A percentile compares a stretch with the other conserved stretches of the same genome.
Conservation (phyloP, 1,140 invertebrate species). For the Wasmannia auropunctata region DNA sequence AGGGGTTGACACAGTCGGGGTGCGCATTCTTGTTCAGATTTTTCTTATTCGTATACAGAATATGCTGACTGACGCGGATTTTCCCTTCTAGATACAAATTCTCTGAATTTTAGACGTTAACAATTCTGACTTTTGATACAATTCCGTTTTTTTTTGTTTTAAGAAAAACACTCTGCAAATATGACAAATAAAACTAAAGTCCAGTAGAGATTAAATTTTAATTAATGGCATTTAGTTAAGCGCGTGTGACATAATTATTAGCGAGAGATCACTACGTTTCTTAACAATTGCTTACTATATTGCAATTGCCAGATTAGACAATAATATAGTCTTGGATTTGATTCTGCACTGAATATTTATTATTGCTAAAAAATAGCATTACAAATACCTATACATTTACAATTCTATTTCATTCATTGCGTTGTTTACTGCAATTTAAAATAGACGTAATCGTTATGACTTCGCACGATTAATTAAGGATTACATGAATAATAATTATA, state of each 20-base stretch:
- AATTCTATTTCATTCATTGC: not conserved
- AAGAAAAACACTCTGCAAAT: not conserved
- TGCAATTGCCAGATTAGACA: not conserved
- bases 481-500: not conserved
- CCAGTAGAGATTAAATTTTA: not conserved
- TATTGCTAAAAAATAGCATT: not conserved
- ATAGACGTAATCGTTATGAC: not conserved
- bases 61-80: not conserved
- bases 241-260: not conserved
- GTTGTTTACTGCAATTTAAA: not conserved
- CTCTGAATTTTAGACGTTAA: not conserved
- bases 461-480: not conserved
- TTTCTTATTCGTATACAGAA: not conserved
- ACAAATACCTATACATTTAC: not conserved
- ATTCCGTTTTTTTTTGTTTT: not conserved
- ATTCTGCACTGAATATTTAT: not conserved
- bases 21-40: slow-evolving; percentile 27
- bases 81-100: not conserved
- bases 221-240: not conserved
- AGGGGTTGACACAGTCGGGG: not conserved
- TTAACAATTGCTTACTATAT: not conserved
- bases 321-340: not conserved
- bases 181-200: not conserved
- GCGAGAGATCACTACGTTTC: not conserved
- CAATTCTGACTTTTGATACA: not conserved